Evolutionary conservation across 2,888 invertebrate species (phyloP).

Genomic region (Fragum fragum): DNA sequence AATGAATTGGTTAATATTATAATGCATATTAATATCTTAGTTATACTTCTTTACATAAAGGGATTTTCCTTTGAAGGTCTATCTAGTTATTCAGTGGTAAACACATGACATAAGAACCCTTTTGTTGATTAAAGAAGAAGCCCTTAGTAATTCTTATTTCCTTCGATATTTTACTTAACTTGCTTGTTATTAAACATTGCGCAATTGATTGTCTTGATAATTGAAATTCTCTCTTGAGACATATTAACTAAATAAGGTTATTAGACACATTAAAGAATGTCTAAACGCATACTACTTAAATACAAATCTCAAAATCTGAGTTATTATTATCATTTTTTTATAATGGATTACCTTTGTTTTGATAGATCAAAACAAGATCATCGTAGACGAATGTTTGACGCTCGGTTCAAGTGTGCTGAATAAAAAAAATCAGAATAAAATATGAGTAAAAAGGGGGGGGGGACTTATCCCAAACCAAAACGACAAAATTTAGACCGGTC

Average conservation of each 20-base stretch:
- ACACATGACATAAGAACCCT: background rate
- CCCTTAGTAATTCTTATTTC: conserved; percentile 10
- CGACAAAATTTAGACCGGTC: too few species aligned
- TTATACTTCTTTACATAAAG: conserved; percentile 7
- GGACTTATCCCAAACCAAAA: too few species aligned
- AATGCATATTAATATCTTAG: conserved; percentile 26
- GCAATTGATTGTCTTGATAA: conserved; percentile 6
- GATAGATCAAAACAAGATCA: too few species aligned
- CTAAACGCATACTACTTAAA: background rate
- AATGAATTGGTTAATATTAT: conserved; percentile 25
- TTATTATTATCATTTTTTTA: too few species aligned
- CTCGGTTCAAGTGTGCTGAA: too few species aligned
- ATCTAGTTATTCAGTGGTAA: conserved; percentile 10
- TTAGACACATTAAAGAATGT: conserved; percentile 11
- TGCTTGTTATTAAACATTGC: background rate
- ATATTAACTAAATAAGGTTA: background rate
- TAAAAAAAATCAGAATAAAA: too few species aligned
- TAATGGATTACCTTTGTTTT: too few species aligned
- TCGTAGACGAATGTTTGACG: too few species aligned
- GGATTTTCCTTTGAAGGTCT: conserved; percentile 19
- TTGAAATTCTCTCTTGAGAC: conserved; percentile 21
- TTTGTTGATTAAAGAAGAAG: conserved; percentile 21
- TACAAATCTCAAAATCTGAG: too few species aligned
- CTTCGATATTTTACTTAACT: background rate
- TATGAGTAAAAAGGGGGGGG: too few species aligned